These are phyloP conservation scores for Hafferia zeledoni DNA, from an alignment of 2,797 vertebrate species.

Conservation along the genomic window DNA sequence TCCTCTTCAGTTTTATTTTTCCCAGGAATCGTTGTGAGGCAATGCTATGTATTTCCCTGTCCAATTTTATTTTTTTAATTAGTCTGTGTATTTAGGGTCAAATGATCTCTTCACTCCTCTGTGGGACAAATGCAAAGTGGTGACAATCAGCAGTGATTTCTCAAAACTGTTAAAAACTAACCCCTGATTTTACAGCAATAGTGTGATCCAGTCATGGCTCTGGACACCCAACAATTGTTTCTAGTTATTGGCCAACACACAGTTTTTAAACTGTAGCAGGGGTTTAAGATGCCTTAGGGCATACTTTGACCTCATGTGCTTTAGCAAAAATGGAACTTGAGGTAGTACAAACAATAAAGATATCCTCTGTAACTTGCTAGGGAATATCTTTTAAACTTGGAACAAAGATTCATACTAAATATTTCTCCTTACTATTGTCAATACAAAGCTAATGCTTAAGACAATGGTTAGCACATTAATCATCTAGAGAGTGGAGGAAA, in stretches of 20 bases:
- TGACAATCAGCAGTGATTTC: neutral
- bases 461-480: conserved; percentile 55
- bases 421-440: conserved; percentile 18
- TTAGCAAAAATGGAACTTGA: neutral
- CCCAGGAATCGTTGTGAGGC: neutral
- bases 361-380: neutral
- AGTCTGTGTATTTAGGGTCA: neutral
- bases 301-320: neutral
- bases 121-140: neutral
- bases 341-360: neutral
- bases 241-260: neutral
- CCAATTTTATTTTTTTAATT: neutral
- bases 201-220: neutral
- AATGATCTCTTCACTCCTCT: neutral
- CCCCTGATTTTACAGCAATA: neutral
- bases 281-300: neutral
- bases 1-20: neutral
- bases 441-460: conserved; percentile 22
- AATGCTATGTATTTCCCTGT: neutral
- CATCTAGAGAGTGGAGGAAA: conserved; percentile 30
- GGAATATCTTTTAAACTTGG: conserved; percentile 13
- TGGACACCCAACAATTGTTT: neutral
- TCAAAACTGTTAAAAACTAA: neutral
- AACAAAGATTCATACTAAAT: neutral
- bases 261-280: neutral